phyloP scores from a whole-genome alignment of 2,888 invertebrate species.

The Amphipoea oculea region DNA sequence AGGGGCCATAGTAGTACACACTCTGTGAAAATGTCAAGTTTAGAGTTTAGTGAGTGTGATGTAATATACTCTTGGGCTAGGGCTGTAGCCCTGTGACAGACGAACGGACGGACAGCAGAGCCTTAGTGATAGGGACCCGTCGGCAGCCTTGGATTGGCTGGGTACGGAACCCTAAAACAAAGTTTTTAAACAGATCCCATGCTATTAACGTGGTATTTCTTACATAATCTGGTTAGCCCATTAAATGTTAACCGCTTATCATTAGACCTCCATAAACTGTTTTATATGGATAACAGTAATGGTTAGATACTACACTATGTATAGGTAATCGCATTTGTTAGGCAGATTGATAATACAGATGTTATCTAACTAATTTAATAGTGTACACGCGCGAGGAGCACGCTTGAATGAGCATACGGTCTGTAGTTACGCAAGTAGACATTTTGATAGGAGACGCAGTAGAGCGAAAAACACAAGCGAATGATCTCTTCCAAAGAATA shows the following conservation, averaged over 20 bases:
- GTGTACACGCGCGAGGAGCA: constrained; percentile 11
- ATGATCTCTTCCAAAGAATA: background rate
- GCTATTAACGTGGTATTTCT: background rate
- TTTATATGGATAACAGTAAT: constrained; percentile 32
- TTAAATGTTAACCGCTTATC: constrained; percentile 21
- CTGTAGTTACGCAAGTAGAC: constrained; percentile 3
- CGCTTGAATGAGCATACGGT: constrained; percentile 34
- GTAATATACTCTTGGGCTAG: too few species aligned
- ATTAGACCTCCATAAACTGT: background rate
- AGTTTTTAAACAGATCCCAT: background rate
- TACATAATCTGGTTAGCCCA: constrained; percentile 24
- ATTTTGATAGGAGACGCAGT: background rate
- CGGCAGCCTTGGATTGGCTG: background rate
- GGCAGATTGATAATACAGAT: constrained; percentile 49
- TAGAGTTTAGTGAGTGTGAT: too few species aligned
- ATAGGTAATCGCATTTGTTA: constrained; percentile 14
- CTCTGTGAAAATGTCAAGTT: background rate
- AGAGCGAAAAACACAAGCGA: background rate
- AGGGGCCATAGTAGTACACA: background rate
- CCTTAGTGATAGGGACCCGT: background rate
- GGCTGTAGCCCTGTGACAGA: background rate
- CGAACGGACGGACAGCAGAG: background rate
- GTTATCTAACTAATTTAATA: constrained; percentile 41
- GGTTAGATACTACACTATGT: constrained; percentile 1
- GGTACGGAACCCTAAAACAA: background rate